These are phyloP conservation scores for Clostera curtula DNA, from an alignment of 2,888 invertebrate genomes.

Conservation along the genomic window DNA sequence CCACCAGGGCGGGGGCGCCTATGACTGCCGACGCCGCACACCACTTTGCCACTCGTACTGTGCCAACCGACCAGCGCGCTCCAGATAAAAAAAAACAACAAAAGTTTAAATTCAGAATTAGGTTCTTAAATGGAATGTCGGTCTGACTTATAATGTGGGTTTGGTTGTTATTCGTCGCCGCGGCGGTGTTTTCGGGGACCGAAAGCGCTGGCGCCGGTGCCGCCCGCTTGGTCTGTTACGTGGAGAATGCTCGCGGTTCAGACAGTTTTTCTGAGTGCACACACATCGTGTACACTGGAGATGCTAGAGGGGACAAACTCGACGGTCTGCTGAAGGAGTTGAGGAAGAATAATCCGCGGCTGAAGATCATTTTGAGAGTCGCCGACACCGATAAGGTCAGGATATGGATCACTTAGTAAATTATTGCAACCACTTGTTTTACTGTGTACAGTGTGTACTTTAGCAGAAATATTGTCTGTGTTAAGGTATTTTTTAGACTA, in stretches of 20 bases:
- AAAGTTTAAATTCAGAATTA: constrained; percentile 12
- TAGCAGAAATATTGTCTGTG: too few relatives aligned
- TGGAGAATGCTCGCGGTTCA: constrained; percentile 41
- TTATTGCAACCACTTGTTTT: too few relatives aligned
- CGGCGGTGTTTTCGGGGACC: constrained; percentile 35
- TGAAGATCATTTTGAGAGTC: constrained; percentile 73
- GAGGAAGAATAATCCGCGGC: constrained; percentile 59
- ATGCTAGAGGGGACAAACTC: constrained; percentile 58
- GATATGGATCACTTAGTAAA: constrained; percentile 6
- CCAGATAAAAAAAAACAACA: constrained; percentile 16
- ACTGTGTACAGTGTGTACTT: too few relatives aligned
- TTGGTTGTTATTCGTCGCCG: constrained; percentile 46
- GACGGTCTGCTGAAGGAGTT: constrained; percentile 61
- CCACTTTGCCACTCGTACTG: constrained; percentile 52
- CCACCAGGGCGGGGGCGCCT: constrained; percentile 62
- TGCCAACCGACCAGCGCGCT: constrained; percentile 57
- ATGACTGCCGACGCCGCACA: constrained; percentile 42
- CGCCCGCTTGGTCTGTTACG: constrained; percentile 64
- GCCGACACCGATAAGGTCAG: constrained; percentile 76
- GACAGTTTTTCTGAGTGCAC: constrained; percentile 63
- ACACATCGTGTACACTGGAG: constrained; percentile 65
- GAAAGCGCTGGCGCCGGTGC: constrained; percentile 61
- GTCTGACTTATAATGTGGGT: constrained; percentile 56
- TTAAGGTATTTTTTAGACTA: too few relatives aligned
- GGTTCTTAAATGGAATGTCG: constrained; percentile 41